phyloP scores from a whole-genome alignment of 1,140 invertebrate species.

The Steinernema khuongi region DNA sequence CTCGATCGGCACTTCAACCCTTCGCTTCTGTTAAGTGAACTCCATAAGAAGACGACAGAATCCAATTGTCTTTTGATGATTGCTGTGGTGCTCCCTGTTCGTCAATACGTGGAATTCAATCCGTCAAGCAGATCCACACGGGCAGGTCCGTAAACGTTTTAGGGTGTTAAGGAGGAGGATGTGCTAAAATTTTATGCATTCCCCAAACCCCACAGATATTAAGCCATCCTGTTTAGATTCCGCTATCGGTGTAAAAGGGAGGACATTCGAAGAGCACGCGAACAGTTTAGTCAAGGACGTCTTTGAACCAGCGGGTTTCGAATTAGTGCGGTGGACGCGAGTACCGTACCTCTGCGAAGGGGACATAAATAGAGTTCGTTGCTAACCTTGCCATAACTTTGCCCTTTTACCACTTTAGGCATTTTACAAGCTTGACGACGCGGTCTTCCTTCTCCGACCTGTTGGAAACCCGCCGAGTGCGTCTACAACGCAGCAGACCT shows the following conservation, averaged over 20 bases:
- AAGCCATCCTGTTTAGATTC: constrained; percentile 33
- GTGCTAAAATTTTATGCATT: no score
- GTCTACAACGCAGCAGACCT: neutral
- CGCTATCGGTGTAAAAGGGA: constrained; percentile 64
- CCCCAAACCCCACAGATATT: neutral
- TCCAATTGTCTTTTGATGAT: constrained; percentile 69
- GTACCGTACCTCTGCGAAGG: constrained; percentile 89
- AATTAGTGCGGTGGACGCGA: constrained; percentile 72
- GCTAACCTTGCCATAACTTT: neutral
- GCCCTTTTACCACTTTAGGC: constrained; percentile 64
- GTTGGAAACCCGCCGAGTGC: constrained; percentile 25
- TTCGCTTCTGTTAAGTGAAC: constrained; percentile 66
- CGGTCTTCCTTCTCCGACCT: constrained; percentile 67
- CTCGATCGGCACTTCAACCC: constrained; percentile 81
- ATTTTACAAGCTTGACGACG: constrained; percentile 83
- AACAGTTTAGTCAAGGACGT: constrained; percentile 69
- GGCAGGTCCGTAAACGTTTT: neutral
- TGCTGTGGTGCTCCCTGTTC: constrained; percentile 79
- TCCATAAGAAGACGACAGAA: constrained; percentile 33
- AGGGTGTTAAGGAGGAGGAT: no score
- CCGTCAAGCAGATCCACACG: constrained; percentile 24
- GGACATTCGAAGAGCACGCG: constrained; percentile 74
- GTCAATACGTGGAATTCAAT: constrained; percentile 76
- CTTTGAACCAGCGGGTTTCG: constrained; percentile 69
- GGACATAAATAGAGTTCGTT: constrained; percentile 67